Conservation (phyloP, 2,888 invertebrate species). For the Timema podura region DNA sequence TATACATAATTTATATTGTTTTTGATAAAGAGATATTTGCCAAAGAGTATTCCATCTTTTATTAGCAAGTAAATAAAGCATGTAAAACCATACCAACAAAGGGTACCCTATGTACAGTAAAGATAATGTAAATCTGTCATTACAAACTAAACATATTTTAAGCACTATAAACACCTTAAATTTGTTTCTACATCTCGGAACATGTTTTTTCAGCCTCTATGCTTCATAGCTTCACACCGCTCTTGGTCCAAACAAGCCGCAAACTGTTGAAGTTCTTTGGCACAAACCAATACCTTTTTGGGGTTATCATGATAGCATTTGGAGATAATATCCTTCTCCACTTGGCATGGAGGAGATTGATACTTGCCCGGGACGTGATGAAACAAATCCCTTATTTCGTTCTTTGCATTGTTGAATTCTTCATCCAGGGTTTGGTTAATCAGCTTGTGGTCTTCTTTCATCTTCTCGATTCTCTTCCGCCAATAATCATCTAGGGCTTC, state of each 20-base stretch:
- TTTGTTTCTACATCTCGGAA: too few relatives aligned
- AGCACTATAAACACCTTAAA: too few relatives aligned
- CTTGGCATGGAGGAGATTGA: conserved; percentile 6
- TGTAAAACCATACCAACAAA: too few relatives aligned
- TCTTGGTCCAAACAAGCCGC: conserved; percentile 3
- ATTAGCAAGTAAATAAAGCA: too few relatives aligned
- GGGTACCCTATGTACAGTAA: too few relatives aligned
- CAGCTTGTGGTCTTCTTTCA: conserved; percentile 11
- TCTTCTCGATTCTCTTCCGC: conserved; percentile 9
- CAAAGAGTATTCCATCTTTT: too few relatives aligned
- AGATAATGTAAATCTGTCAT: too few relatives aligned
- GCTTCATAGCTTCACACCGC: not conserved
- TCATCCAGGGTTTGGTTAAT: not conserved
- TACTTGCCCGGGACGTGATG: not conserved
- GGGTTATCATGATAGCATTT: conserved; percentile 8
- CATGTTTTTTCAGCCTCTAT: conserved; percentile 6
- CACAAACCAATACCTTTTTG: not conserved
- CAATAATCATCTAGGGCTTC: conserved; percentile 8
- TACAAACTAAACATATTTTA: too few relatives aligned
- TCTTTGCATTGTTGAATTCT: conserved; percentile 1
- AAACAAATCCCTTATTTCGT: conserved; percentile 12
- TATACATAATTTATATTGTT: too few relatives aligned
- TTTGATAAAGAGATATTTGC: too few relatives aligned
- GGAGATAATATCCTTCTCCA: not conserved
- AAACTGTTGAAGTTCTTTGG: not conserved